phyloP scores from a whole-genome alignment of 1,140 invertebrate species.

The Neocloeon triangulifer region DNA sequence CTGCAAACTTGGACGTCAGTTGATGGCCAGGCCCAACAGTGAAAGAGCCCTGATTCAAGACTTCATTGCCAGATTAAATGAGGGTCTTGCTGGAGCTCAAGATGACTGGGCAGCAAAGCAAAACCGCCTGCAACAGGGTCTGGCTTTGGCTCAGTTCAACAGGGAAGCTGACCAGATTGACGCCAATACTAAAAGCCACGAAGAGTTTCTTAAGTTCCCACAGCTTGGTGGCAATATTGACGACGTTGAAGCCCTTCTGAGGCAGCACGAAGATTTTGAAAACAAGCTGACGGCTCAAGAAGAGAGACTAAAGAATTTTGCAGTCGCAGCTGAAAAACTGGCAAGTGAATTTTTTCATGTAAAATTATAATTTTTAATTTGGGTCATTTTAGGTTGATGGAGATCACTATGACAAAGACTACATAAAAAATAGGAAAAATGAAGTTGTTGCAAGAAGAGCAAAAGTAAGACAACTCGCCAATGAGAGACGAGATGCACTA shows the following conservation, averaged over 20 bases:
- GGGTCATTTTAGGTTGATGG: not conserved
- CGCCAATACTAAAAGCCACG: conserved; percentile 79
- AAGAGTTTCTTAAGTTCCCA: conserved; percentile 76
- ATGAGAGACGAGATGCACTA: conserved; percentile 42
- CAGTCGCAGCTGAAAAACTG: conserved; percentile 63
- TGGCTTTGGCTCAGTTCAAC: conserved; percentile 79
- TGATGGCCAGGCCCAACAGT: too few relatives aligned
- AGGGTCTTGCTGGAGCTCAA: too few relatives aligned
- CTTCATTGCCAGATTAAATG: conserved; percentile 7
- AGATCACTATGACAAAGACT: conserved; percentile 5
- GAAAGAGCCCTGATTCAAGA: too few relatives aligned
- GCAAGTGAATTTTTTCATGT: not conserved
- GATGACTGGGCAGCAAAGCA: conserved; percentile 65
- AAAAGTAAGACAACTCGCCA: conserved; percentile 48
- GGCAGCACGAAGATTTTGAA: conserved; percentile 86
- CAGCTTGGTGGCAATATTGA: conserved; percentile 78
- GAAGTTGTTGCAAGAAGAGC: conserved; percentile 51
- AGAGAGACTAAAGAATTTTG: conserved; percentile 68
- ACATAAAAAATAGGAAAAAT: conserved; percentile 25
- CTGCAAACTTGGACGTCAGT: too few relatives aligned
- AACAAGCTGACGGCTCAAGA: conserved; percentile 84
- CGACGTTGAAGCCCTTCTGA: conserved; percentile 81
- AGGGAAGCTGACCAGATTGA: conserved; percentile 94
- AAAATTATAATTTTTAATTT: not conserved
- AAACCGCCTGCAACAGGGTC: conserved; percentile 56